phyloP scores from a whole-genome alignment of 2,113 vertebrate species.

The Tringa solitaria region DNA sequence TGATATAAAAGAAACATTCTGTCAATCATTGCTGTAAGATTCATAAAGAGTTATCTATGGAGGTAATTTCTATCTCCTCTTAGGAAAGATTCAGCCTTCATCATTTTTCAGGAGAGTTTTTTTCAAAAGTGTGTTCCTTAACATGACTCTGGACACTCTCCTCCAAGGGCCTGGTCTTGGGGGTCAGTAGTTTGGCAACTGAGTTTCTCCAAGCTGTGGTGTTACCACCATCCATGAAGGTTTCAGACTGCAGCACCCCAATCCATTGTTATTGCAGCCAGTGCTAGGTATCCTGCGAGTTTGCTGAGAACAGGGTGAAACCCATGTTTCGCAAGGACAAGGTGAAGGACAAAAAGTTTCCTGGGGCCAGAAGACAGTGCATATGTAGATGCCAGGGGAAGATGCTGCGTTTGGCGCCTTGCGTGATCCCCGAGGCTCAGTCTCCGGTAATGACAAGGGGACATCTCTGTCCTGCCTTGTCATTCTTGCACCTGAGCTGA shows the following conservation, averaged over 20 bases:
- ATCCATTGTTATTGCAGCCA: background rate
- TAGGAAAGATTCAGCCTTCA: background rate
- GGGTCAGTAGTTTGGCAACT: background rate
- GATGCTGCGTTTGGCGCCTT: background rate
- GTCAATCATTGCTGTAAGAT: background rate
- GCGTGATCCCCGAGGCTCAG: background rate
- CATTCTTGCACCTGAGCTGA: background rate
- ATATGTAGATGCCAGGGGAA: background rate
- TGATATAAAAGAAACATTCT: background rate
- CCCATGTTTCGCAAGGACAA: background rate
- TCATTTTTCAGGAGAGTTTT: background rate
- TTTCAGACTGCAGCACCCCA: background rate
- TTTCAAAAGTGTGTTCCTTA: background rate
- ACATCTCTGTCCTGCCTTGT: background rate
- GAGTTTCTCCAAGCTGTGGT: background rate
- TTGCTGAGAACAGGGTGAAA: background rate
- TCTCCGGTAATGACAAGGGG: background rate
- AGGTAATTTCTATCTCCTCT: background rate
- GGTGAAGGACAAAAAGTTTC: background rate
- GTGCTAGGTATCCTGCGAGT: rapidly evolving
- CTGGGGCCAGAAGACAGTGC: background rate
- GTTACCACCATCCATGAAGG: background rate
- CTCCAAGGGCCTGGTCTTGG: background rate
- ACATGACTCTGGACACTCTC: background rate
- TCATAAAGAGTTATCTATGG: background rate